phyloP scores from a whole-genome alignment of 2,113 vertebrate genomes.

The Condylura cristata region DNA sequence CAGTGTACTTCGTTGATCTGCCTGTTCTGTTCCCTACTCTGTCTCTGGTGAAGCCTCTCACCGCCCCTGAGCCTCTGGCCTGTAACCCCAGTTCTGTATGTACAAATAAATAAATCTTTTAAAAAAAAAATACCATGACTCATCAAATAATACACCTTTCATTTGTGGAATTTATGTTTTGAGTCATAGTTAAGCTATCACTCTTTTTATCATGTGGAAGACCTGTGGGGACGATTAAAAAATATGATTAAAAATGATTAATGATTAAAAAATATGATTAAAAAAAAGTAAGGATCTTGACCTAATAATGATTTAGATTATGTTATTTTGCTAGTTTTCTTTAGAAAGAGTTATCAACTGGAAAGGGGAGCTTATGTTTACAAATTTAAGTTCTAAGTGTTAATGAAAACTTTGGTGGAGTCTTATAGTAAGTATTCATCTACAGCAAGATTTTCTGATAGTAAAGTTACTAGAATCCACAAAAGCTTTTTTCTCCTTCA shows the following conservation, averaged over 20 bases:
- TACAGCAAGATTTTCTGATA: background rate
- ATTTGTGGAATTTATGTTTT: constrained; percentile 75
- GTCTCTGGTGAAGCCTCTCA: too few relatives aligned
- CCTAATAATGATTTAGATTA: constrained; percentile 35
- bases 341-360: background rate
- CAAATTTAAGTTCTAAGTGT: background rate
- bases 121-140: constrained; percentile 76
- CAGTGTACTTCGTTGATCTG: too few relatives aligned
- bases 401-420: background rate
- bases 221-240: constrained; percentile 59
- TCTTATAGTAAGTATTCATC: background rate
- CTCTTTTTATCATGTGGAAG: constrained; percentile 70
- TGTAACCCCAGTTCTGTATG: too few relatives aligned
- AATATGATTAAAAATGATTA: too few relatives aligned
- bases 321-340: background rate
- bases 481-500: background rate
- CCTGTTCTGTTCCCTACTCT: too few relatives aligned
- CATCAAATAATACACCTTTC: constrained; percentile 76
- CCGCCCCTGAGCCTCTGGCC: too few relatives aligned
- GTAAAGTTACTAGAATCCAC: background rate
- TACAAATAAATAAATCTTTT: too few relatives aligned
- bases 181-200: constrained; percentile 65
- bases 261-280: constrained; percentile 64
- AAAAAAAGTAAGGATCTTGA: constrained; percentile 64
- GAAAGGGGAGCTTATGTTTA: background rate